Evolutionary conservation across 53 echinoderm and acorn worm genomes (phyloP).

Genomic region (Henricia sp.): DNA sequence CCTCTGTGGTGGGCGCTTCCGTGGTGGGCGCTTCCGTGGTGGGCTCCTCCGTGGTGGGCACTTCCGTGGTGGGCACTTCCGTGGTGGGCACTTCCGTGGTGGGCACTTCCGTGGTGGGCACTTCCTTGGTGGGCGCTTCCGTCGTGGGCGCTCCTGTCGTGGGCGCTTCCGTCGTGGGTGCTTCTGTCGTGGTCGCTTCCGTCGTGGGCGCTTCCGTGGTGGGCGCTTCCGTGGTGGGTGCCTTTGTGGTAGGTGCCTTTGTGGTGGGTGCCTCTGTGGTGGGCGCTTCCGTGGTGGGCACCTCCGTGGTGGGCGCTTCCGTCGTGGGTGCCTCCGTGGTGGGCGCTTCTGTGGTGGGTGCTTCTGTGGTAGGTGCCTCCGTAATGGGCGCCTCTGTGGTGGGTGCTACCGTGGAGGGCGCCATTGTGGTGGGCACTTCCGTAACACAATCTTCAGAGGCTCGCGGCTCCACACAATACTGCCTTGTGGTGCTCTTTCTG

Average conservation of each 20-base stretch:
- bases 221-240: neutral
- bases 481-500: neutral
- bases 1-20: neutral
- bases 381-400: neutral
- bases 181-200: neutral
- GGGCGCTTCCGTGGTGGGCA: no score
- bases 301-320: no score
- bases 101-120: neutral
- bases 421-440: neutral
- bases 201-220: conserved; percentile 11
- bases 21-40: neutral
- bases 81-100: neutral
- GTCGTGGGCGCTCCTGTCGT: neutral
- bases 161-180: neutral
- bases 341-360: neutral
- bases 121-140: neutral
- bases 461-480: neutral
- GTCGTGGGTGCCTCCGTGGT: neutral
- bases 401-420: neutral
- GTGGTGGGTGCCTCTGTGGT: neutral
- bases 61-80: neutral
- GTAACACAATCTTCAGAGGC: neutral
- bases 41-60: neutral
- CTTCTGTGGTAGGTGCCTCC: neutral
- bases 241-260: neutral